Conservation (phyloP, 2,888 invertebrate species). For the Nomada goodeniana region DNA sequence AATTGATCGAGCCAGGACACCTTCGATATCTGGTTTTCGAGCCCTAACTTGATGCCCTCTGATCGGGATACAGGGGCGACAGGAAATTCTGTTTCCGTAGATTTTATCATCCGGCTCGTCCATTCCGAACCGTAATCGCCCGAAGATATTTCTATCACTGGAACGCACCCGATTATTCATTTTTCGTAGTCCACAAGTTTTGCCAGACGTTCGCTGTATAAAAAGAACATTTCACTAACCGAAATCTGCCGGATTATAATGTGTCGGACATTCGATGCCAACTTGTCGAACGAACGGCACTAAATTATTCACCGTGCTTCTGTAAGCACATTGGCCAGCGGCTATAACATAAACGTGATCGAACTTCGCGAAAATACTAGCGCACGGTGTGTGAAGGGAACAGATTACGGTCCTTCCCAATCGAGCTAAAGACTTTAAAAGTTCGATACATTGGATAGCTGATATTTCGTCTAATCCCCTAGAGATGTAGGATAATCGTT, state of each 20-base stretch:
- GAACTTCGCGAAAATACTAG: slow-evolving; percentile 95
- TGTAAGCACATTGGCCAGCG: slow-evolving; percentile 95
- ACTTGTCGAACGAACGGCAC: slow-evolving; percentile 92
- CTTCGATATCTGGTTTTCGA: slow-evolving; percentile 86
- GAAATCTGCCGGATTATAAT: slow-evolving; percentile 98
- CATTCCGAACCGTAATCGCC: slow-evolving; percentile 91
- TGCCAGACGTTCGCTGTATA: background rate
- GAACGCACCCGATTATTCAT: slow-evolving; percentile 9
- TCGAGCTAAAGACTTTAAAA: slow-evolving; percentile 93
- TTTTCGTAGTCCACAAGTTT: background rate
- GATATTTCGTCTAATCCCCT: slow-evolving; percentile 97
- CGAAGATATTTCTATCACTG: slow-evolving; percentile 91
- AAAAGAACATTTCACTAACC: slow-evolving; percentile 86
- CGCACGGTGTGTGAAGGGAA: slow-evolving; percentile 98
- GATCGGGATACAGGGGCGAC: slow-evolving; percentile 70
- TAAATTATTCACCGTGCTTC: slow-evolving; percentile 91
- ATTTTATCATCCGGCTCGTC: slow-evolving; percentile 89
- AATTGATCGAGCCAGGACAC: slow-evolving; percentile 89
- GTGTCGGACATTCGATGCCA: slow-evolving; percentile 93
- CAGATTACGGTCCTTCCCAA: slow-evolving; percentile 96
- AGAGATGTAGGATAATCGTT: slow-evolving; percentile 43
- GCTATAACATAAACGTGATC: slow-evolving; percentile 96
- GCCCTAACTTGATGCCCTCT: slow-evolving; percentile 75
- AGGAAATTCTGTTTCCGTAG: slow-evolving; percentile 85
- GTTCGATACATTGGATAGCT: slow-evolving; percentile 93